phyloP scores from a whole-genome alignment of 2,888 invertebrate species.

The Mellilla xanthometata region DNA sequence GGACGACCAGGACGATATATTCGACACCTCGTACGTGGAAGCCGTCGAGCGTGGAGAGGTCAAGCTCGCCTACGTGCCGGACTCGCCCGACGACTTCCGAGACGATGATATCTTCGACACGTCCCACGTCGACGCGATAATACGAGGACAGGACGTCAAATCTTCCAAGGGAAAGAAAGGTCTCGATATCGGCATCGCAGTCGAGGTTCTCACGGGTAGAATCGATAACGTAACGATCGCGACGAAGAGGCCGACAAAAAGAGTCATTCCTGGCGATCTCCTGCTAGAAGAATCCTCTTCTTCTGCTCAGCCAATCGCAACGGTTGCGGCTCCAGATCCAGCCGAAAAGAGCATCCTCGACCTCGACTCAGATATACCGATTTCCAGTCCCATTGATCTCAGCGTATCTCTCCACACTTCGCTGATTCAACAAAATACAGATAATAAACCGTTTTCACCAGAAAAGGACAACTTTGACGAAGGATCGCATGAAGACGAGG shows the following conservation, averaged over 20 bases:
- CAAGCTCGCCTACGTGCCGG: conserved; percentile 92
- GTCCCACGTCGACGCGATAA: conserved; percentile 92
- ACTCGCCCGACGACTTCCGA: conserved; percentile 88
- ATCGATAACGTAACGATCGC: conserved; percentile 88
- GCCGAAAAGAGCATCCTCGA: conserved; percentile 87
- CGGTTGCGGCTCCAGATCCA: conserved; percentile 82
- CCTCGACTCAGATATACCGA: conserved; percentile 86
- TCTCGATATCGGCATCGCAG: conserved; percentile 92
- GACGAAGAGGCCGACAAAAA: conserved; percentile 78
- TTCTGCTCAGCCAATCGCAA: conserved; percentile 33
- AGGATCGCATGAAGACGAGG: conserved; percentile 76
- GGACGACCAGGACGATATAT: conserved; percentile 91
- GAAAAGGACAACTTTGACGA: not conserved
- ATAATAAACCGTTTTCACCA: not conserved
- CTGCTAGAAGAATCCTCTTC: conserved; percentile 83
- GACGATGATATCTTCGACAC: conserved; percentile 93
- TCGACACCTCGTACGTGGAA: conserved; percentile 94
- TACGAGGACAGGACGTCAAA: conserved; percentile 87
- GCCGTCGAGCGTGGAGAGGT: conserved; percentile 93
- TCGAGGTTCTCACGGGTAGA: conserved; percentile 92
- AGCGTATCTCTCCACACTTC: conserved; percentile 85
- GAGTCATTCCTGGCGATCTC: conserved; percentile 86
- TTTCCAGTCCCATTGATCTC: conserved; percentile 88
- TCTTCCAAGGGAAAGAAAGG: conserved; percentile 88
- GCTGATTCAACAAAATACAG: conserved; percentile 67